Evolutionary conservation across 2,888 invertebrate species (phyloP).

Genomic region (Lucinisca nassula): DNA sequence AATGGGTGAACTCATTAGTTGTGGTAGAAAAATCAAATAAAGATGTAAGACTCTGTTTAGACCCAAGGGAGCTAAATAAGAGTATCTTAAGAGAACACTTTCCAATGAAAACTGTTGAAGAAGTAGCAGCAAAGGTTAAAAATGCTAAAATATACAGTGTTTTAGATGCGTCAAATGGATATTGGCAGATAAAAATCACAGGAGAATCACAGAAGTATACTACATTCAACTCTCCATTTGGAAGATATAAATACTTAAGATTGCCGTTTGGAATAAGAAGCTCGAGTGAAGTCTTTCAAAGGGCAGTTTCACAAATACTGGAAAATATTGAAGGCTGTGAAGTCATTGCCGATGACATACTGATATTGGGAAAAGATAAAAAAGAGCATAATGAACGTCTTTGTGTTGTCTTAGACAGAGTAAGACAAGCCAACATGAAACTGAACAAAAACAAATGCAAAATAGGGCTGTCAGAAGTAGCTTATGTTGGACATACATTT

Average conservation of each 20-base stretch:
- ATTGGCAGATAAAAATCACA: too few species aligned
- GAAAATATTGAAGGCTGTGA: slow-evolving; percentile 11
- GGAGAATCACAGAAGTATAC: slow-evolving; percentile 27
- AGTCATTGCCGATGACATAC: slow-evolving; percentile 15
- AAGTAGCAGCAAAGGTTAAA: slow-evolving; percentile 70
- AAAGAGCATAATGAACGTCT: slow-evolving; percentile 17
- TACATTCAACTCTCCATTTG: slow-evolving; percentile 18
- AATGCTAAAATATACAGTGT: too few species aligned
- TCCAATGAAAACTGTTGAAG: slow-evolving; percentile 62
- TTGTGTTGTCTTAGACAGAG: not conserved
- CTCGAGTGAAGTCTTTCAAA: slow-evolving; percentile 17
- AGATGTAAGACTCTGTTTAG: slow-evolving; percentile 69
- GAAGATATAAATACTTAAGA: slow-evolving; percentile 12
- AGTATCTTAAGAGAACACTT: slow-evolving; percentile 60
- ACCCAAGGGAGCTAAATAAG: slow-evolving; percentile 70
- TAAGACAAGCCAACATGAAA: slow-evolving; percentile 3
- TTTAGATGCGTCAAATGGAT: too few species aligned
- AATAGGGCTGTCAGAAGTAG: slow-evolving; percentile 21
- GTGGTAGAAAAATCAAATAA: slow-evolving; percentile 61
- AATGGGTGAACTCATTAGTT: slow-evolving; percentile 72
- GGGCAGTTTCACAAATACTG: slow-evolving; percentile 1
- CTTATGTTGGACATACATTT: slow-evolving; percentile 67
- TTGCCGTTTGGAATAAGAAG: slow-evolving; percentile 13
- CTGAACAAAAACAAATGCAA: slow-evolving; percentile 47
- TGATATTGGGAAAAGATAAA: not conserved